These are phyloP conservation scores for Centropristis striata DNA, from an alignment of 2,113 vertebrate species.

Conservation along the genomic window DNA sequence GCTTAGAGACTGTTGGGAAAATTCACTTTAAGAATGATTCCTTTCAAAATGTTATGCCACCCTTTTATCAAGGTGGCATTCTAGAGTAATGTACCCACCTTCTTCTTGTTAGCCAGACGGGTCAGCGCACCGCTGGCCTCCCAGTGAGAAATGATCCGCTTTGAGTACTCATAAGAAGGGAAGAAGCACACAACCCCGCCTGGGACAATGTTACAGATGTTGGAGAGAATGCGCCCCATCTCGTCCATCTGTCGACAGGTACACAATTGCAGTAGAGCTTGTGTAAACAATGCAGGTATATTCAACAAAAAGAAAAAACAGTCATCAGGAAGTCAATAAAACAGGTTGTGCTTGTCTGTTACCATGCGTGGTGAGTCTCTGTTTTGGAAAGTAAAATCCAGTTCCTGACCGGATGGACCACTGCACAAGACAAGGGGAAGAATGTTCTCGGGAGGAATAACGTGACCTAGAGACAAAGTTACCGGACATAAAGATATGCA, in stretches of 20 bases:
- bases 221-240: conserved; percentile 90
- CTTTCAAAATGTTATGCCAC: not conserved
- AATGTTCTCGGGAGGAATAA: conserved; percentile 95
- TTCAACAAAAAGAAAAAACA: not conserved
- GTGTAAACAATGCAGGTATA: not conserved
- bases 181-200: conserved; percentile 97
- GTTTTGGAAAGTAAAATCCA: conserved; percentile 95
- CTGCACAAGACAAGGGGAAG: conserved; percentile 91
- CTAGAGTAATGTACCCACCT: conserved; percentile 76
- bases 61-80: not conserved
- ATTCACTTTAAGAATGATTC: not conserved
- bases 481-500: not conserved
- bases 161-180: conserved; percentile 94
- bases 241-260: conserved; percentile 90
- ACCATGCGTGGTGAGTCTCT: conserved; percentile 91
- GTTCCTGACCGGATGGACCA: conserved; percentile 92
- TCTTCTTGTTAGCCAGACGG: conserved; percentile 90
- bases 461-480: conserved; percentile 88
- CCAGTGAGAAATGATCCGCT: conserved; percentile 90
- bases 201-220: conserved; percentile 92
- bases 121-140: conserved; percentile 87
- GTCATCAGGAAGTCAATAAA: not conserved
- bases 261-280: not conserved
- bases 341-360: not conserved
- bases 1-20: not conserved